These are phyloP conservation scores for Hymenopus coronatus DNA, from an alignment of 2,888 invertebrate species.

Conservation along the genomic window DNA sequence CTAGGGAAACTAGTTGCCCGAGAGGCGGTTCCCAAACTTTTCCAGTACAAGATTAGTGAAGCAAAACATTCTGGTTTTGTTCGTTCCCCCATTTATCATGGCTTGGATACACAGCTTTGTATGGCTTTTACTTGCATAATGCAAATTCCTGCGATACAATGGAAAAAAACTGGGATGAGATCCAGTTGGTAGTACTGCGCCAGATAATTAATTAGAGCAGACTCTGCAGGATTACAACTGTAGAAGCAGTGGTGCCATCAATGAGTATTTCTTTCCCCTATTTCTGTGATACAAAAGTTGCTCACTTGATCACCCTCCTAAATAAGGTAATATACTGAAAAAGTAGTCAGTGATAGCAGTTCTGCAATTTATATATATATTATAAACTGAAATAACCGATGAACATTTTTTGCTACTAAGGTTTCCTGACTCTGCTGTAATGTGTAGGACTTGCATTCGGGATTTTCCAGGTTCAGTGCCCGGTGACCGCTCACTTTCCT, in stretches of 20 bases:
- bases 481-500: no score
- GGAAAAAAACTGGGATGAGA: not conserved
- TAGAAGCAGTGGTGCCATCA: not conserved
- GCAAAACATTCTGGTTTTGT: constrained; percentile 8
- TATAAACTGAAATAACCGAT: no score
- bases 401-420: no score
- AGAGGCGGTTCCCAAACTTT: not conserved
- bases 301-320: no score
- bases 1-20: not conserved
- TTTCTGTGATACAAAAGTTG: no score
- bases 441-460: no score
- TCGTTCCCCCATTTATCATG: not conserved
- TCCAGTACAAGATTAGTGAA: constrained; percentile 14
- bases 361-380: no score
- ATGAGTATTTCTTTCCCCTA: no score
- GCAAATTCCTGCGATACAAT: not conserved
- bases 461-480: no score
- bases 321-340: no score
- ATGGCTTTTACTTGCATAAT: not conserved
- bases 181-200: not conserved
- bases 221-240: not conserved
- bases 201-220: not conserved
- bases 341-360: no score
- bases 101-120: not conserved
- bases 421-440: no score